Base-by-base conservation (phyloP, 2,888 invertebrate species). In the Prosapia bicincta region DNA sequence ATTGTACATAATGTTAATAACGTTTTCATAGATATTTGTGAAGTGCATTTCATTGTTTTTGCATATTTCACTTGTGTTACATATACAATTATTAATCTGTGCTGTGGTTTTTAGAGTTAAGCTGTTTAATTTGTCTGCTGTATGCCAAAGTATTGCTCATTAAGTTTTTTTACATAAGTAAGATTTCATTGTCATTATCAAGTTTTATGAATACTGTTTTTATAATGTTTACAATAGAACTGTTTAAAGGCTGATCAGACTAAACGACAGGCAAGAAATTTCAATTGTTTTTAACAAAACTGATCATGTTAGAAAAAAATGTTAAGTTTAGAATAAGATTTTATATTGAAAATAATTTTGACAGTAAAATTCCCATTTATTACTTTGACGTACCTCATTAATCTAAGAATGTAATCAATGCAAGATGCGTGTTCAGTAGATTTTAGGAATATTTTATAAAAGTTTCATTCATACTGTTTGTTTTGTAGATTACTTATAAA, bases 21-120 rank as follows among this genome's bases (percentile, higher is more conserved):
- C 20, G 20, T 38, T 38, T 54, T 54, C 6, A 54, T 20, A 54
- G 54, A 54, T 54, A 54, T 6, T 54, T 20, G 54, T 54, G 54
- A 54, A 54, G 54, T 54, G 54, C 54, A 54, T 54, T 54, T 54
- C n/a, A 54, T 54, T 54, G 54, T 54, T 54, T 54, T 54, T 54
- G 54, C 54, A 54, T 54, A 54, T 20, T 54, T 54, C 54, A 54
- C 54, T n/a, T 20, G 38, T 38, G 38, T 38, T 38, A 38, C 9
- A 38, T 38, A 30, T 54, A 54, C 54, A 54, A 54, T 54, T 54
- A 54, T 20, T 54, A 54, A 54, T 54, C 54, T 20, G 54, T 54
- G 54, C 54, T 54, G 54, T 54, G 54, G 54, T 54, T 54, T 54
- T 20, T 54, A 54, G 54, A 20, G 13, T 54, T 54, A 54, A 54